phyloP scores from a whole-genome alignment of 2,113 vertebrate genomes.

The Elanoides forficatus region DNA sequence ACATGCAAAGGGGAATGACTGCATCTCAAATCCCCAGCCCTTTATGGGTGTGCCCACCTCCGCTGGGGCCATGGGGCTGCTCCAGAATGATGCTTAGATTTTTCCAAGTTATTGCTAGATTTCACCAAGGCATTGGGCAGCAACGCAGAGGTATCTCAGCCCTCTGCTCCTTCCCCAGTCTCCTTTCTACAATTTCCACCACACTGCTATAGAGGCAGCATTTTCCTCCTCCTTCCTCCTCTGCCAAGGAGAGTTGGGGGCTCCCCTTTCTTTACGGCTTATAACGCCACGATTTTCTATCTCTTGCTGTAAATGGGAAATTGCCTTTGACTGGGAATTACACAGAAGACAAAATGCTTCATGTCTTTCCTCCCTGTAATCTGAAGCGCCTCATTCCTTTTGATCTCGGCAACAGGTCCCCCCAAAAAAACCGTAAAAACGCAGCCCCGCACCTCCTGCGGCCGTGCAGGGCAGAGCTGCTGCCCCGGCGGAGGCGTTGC shows the following conservation, averaged over 20 bases:
- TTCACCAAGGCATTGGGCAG: neutral
- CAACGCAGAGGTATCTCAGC: neutral
- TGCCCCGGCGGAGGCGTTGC: accelerated
- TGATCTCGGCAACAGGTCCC: neutral
- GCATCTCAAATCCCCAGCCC: neutral
- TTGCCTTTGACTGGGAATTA: neutral
- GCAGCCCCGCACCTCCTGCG: accelerated
- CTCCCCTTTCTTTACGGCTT: neutral
- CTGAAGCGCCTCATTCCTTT: neutral
- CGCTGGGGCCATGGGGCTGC: neutral
- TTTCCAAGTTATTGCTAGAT: neutral
- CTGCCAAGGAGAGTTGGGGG: neutral
- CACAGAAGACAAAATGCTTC: neutral
- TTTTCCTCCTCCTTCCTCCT: neutral
- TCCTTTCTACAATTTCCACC: neutral
- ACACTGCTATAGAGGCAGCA: neutral
- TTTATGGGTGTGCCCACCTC: neutral
- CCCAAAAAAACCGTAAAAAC: neutral
- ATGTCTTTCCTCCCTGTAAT: neutral
- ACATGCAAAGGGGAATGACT: neutral
- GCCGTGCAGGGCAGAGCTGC: neutral
- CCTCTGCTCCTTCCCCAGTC: neutral
- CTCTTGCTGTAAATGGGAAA: neutral
- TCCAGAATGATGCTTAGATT: neutral
- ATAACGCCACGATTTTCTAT: neutral